Base-by-base conservation (phyloP, 2,888 invertebrate species). In the Cactoblastis cactorum region DNA sequence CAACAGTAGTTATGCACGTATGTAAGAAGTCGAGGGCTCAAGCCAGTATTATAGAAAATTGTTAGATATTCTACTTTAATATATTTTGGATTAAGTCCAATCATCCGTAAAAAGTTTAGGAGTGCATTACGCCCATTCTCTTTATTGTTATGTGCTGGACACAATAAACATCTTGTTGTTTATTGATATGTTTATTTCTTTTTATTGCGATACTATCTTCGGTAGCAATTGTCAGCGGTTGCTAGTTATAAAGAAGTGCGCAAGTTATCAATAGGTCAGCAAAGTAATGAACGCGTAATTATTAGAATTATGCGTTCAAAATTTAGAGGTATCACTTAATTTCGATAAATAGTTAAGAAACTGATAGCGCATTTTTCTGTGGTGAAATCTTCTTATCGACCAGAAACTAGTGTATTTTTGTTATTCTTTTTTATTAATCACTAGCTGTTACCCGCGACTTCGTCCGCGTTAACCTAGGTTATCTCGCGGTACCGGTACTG, bases 121-220 rank as follows among this genome's bases (percentile, higher is more conserved):
- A 48, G 39, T 39, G 39, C 46, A 46, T 33, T 48, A 18, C 34
- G 22, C 11, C 24, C n/a, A 3, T 6, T 47, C 39, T 45, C 35
- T 46, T 51, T 52, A 48, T 48, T 48, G 43, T 35, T 52, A 52
- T 48, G 28, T 24, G 48, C 34, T 47, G 35, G 45, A 46, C 45
- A 33, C 51, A 49, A 50, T 53, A 53, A 52, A 55, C 50, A 45
- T 45, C 28, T 37, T 18, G 35, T 14, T 41, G 45, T 41, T 53
- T 51, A 53, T 53, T 55, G 51, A 32, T 35, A 49, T 33, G 15
- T 14, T 33, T 48, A 41, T 28, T 28, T 32, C 12, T n/a, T n/a
- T n/a, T n/a, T n/a, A n/a, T n/a, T n/a, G n/a, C n/a, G n/a, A 32
- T 48, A 48, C 47, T 48, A 48, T 48, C 43, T 43, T 43, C 28